A percentile compares a stretch with the other conserved stretches of the same genome.
Evolutionary conservation across 2,888 invertebrate species (phyloP).

Genomic region (Aporophyla nigra): DNA sequence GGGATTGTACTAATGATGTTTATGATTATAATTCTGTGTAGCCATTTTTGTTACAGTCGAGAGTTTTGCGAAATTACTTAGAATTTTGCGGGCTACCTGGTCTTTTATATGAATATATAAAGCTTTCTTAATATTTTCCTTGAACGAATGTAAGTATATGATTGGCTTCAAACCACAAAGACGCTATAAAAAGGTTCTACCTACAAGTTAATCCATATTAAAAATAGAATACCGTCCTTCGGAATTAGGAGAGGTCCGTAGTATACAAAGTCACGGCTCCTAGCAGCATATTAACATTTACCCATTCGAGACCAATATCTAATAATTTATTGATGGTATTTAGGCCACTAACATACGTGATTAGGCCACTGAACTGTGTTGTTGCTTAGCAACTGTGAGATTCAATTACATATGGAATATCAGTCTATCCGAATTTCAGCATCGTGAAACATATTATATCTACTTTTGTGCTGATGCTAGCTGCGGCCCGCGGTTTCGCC

Average conservation of each 20-base stretch:
- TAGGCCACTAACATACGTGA: constrained; percentile 57
- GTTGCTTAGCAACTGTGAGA: constrained; percentile 58
- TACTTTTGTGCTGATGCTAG: background rate
- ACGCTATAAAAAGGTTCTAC: background rate
- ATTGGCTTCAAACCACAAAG: background rate
- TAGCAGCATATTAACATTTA: constrained; percentile 40
- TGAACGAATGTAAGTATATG: background rate
- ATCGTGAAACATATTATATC: background rate
- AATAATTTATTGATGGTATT: constrained; percentile 65
- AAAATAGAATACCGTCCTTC: constrained; percentile 4
- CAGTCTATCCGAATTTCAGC: constrained; percentile 22
- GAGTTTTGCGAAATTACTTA: no score
- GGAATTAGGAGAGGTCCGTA: constrained; percentile 4
- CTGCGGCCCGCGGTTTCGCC: no score
- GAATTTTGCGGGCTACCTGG: no score
- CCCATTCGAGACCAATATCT: constrained; percentile 36
- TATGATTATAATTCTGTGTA: no score
- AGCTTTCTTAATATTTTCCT: background rate
- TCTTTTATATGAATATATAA: background rate
- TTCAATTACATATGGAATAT: constrained; percentile 59
- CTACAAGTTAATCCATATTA: background rate
- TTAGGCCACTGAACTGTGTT: constrained; percentile 53
- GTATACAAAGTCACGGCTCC: constrained; percentile 26
- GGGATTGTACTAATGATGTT: no score
- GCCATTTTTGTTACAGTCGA: no score